phyloP scores from a whole-genome alignment of 2,113 vertebrate genomes.

The Sturnus vulgaris region DNA sequence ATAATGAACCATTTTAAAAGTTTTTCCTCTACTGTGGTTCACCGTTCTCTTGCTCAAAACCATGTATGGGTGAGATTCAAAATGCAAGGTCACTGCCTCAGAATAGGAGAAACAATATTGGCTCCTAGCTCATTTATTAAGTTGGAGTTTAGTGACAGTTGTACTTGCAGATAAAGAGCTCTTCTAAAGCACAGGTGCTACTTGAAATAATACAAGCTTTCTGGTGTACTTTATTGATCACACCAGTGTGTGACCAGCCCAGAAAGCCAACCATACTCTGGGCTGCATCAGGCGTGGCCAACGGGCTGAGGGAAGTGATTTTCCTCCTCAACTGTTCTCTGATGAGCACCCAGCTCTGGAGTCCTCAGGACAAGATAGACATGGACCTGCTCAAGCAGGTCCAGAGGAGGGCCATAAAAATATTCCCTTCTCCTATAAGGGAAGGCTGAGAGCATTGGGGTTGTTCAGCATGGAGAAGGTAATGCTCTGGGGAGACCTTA shows the following conservation, averaged over 20 bases:
- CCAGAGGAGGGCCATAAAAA: neutral
- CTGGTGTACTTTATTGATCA: neutral
- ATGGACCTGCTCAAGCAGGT: neutral
- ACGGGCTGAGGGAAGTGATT: neutral
- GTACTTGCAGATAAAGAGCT: neutral
- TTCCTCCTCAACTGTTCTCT: neutral
- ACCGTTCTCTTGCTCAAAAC: neutral
- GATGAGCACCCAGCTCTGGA: neutral
- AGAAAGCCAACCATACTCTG: neutral
- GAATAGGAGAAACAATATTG: neutral
- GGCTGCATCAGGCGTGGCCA: neutral
- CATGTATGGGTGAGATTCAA: neutral
- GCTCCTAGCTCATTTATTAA: neutral
- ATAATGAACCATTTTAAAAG: neutral
- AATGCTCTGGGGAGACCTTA: neutral
- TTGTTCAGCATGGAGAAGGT: neutral
- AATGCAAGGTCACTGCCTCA: neutral
- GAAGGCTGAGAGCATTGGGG: fast-evolving
- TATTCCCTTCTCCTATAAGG: neutral
- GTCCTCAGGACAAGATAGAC: neutral
- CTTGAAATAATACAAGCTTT: neutral
- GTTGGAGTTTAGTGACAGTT: neutral
- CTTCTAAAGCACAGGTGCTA: neutral
- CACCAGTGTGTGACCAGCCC: neutral
- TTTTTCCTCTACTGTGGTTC: neutral